These are phyloP conservation scores for Tortricodes alternella DNA, from an alignment of 2,888 invertebrate species.

Conservation along the genomic window DNA sequence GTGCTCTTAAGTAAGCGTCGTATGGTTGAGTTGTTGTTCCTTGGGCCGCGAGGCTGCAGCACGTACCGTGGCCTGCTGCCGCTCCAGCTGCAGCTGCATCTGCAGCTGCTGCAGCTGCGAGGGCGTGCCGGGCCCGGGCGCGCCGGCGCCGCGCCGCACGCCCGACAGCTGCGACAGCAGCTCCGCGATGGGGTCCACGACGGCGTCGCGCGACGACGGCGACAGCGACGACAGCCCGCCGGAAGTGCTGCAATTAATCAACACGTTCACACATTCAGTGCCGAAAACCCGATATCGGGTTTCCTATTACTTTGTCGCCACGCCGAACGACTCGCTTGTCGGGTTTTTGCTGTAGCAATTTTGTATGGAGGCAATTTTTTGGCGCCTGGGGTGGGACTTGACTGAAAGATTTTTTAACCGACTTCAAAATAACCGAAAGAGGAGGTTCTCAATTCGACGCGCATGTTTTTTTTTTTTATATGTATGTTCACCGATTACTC, in stretches of 20 bases:
- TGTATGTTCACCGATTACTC: no score
- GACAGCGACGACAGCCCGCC: constrained; percentile 92
- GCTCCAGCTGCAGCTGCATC: constrained; percentile 96
- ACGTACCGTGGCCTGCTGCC: constrained; percentile 91
- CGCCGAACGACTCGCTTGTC: not conserved
- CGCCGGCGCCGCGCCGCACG: constrained; percentile 88
- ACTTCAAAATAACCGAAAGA: no score
- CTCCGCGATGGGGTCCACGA: constrained; percentile 98
- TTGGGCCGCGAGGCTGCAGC: constrained; percentile 64
- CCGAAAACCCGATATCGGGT: no score
- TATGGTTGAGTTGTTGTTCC: no score
- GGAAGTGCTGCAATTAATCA: constrained; percentile 85
- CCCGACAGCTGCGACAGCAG: constrained; percentile 97
- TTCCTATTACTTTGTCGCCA: not conserved
- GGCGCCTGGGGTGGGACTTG: no score
- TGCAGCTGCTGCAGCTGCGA: constrained; percentile 96
- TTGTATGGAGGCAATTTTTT: no score
- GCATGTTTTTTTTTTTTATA: no score
- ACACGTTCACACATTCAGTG: not conserved
- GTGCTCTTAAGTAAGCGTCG: no score
- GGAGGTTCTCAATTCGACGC: no score
- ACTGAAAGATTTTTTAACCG: no score
- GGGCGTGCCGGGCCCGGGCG: constrained; percentile 83
- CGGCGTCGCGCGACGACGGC: constrained; percentile 95
- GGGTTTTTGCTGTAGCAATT: no score